A percentile compares a stretch with the other conserved stretches of the same genome.
Evolutionary conservation across 2,113 vertebrate genomes (phyloP).

Genomic region (Malurus cyaneus): DNA sequence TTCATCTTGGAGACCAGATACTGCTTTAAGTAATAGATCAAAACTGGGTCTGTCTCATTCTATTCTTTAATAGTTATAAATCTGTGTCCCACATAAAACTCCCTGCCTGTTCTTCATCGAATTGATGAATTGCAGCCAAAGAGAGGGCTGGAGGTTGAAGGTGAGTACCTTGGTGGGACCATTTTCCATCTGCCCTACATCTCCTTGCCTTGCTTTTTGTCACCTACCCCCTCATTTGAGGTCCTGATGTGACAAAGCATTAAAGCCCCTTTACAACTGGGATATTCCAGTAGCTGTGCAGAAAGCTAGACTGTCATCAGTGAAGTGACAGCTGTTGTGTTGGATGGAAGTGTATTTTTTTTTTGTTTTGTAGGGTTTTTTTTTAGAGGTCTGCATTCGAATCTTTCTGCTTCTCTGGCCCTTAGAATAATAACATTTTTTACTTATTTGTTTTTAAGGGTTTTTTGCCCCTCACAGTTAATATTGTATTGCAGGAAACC

Average conservation of each 20-base stretch:
- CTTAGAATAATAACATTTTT: background rate
- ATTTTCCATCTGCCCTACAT: background rate
- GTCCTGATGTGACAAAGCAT: background rate
- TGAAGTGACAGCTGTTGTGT: background rate
- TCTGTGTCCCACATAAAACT: background rate
- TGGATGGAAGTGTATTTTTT: background rate
- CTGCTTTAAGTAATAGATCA: background rate
- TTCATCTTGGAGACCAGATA: background rate
- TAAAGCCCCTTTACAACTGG: background rate
- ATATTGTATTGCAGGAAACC: background rate
- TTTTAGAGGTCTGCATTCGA: background rate
- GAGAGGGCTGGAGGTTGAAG: background rate
- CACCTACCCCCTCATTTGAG: background rate
- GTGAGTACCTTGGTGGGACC: accelerated
- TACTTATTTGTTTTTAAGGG: background rate
- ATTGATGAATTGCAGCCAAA: background rate
- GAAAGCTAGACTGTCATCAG: background rate
- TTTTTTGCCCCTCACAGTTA: accelerated
- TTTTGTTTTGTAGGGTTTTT: no score
- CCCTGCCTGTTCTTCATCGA: background rate
- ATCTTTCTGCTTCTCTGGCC: background rate
- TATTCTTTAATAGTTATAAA: background rate
- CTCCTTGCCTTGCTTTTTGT: background rate
- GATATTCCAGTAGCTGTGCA: background rate
- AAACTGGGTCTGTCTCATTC: background rate